These are phyloP conservation scores for Tylochromis polylepis DNA, from an alignment of 2,113 vertebrate species.

Conservation along the genomic window DNA sequence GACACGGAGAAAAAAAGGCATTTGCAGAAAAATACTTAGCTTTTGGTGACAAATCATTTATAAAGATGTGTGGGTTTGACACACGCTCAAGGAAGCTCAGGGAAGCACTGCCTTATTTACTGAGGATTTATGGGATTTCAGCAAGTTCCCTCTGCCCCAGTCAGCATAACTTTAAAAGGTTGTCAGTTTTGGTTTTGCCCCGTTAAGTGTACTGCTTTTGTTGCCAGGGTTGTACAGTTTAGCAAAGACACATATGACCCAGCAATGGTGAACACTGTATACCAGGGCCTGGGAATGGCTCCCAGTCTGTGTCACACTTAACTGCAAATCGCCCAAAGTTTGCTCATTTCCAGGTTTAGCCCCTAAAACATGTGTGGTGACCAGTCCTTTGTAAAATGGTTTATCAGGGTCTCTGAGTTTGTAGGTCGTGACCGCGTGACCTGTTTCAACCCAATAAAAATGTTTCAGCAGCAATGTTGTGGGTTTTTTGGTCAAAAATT, in stretches of 20 bases:
- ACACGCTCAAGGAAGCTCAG: neutral
- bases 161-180: neutral
- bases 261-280: neutral
- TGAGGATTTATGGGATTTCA: neutral
- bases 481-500: neutral
- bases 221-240: neutral
- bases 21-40: neutral
- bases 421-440: neutral
- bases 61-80: neutral
- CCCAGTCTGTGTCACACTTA: neutral
- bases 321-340: neutral
- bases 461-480: neutral
- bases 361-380: neutral
- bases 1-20: neutral
- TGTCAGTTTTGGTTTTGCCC: neutral
- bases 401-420: neutral
- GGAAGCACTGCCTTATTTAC: neutral
- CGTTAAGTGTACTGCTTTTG: neutral
- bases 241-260: neutral
- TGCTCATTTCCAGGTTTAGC: no score
- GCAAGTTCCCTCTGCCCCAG: neutral
- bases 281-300: neutral
- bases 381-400: neutral
- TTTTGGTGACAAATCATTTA: neutral
- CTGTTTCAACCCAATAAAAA: neutral